phyloP scores from a whole-genome alignment of 2,797 vertebrate genomes.

The Heteromormyrus szaboi region DNA sequence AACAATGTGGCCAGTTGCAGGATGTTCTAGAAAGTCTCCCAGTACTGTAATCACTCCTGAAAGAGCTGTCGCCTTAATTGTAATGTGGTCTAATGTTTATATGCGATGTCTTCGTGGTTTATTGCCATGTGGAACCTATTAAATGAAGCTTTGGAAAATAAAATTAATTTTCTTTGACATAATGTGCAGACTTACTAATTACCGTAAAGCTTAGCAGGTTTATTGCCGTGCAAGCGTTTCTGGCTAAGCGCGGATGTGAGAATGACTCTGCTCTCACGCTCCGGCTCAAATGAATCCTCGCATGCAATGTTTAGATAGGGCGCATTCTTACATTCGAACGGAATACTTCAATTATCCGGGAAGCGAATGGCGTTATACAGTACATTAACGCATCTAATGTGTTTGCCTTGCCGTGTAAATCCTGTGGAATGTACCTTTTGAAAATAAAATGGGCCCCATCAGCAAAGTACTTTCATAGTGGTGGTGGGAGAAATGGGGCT shows the following conservation, averaged over 20 bases:
- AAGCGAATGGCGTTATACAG: not conserved
- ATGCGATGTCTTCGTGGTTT: not conserved
- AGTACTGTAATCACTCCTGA: not conserved
- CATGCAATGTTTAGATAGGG: not conserved
- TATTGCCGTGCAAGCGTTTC: conserved; percentile 1
- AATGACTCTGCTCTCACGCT: not conserved
- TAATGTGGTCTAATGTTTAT: conserved; percentile 10
- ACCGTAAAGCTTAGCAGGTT: conserved; percentile 5
- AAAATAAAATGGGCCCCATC: not conserved
- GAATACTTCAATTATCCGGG: not conserved
- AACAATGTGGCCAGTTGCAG: not conserved
- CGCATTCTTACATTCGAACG: not conserved
- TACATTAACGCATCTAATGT: conserved; percentile 7
- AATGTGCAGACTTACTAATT: conserved; percentile 16
- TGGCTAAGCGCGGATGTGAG: not conserved
- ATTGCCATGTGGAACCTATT: not conserved
- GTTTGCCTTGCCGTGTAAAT: conserved; percentile 8
- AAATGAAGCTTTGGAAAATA: conserved; percentile 7
- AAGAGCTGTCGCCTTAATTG: not conserved
- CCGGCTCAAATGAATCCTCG: not conserved
- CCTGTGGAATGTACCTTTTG: not conserved
- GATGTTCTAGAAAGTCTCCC: not conserved
- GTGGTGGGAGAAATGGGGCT: not conserved
- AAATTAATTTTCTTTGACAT: conserved; percentile 14
- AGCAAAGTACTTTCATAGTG: not conserved